Evolutionary conservation across 1,140 invertebrate genomes (phyloP), one percentile per base, ranked within the genome.

Genomic region (Microplitis demolitor): DNA sequence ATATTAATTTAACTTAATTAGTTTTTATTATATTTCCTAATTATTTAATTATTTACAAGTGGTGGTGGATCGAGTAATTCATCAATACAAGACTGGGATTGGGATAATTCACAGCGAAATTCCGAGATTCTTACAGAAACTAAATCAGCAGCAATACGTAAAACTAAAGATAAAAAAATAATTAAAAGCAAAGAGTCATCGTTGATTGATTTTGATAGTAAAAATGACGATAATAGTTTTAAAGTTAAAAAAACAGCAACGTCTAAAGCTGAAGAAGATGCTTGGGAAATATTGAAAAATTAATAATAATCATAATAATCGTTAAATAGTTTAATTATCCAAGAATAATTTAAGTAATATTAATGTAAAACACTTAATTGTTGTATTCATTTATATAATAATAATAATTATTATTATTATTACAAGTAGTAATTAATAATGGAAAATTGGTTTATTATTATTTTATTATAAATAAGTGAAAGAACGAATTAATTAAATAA

Each of bases 221-320:
- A 89, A 74, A 87, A 84, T 74, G 71, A 82, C 6, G 79, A 83
- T 69, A 77, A 80, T 35, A 77, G 75, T 24, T 24, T 24, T 24
- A 24, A 24, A 24, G 2, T 24, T 24, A 24, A 24, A 58, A 83
- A 73, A 76, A 82, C 81, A 34, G 50, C 35, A n/a, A 61, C 53
- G 77, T 83, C 78, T 50, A 88, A 85, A 80, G 78, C 88, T 24
- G 89, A 89, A 77, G 88, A 89, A 50, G 89, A 89, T 78, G 89
- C 88, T 51, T 89, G 89, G 89, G 85, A 89, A 75, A 87, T 89
- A 81, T 76, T 90, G 72, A 89, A 89, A 82, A 86, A 89, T 79
- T 90, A 87, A 83, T 66, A 51, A 33, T 62, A 64, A 73, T 71
- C 50, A 67, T 60, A 56, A 13, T 4, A 14, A 45, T 56, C 4